Base-by-base conservation (phyloP, 1,140 invertebrate species). In the Philaenus spumarius region DNA sequence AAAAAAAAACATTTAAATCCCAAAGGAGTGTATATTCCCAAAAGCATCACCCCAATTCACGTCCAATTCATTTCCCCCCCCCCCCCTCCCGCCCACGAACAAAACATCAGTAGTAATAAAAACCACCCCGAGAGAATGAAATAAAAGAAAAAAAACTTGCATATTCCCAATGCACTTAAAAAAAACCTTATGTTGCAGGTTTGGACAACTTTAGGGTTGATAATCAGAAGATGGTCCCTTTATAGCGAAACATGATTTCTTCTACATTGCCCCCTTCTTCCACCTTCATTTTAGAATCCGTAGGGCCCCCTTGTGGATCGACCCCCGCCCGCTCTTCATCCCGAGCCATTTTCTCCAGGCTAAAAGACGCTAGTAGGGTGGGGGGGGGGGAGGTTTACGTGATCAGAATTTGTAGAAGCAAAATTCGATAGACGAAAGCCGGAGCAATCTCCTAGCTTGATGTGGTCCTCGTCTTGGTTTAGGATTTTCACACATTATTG, bases 211-310 rank as follows among this genome's bases (percentile, higher is more conserved):
- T 53, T 30, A 39, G 50, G 48, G 34, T 35, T 15, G 30, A 23
- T 47, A 53, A 53, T 53, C 50, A 53, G 50, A 14, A 23, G 20
- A 23, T 19, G 17, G 35, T n/a, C 15, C 22, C 26, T 12, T 30
- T 51, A 12, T 22, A 47, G 23, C 30, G 50, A 53, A 53, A 53
- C 50, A 53, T 53, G 50, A 53, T 53, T 53, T 53, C 50, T 53
- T 53, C 50, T 20, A 15, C 50, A 20, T 20, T 15, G 30, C 50
- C 50, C 14, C 23, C 48, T 15, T 19, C 50, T 15, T 19, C 50
- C 3, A 30, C 23, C 50, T 14, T 19, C 14, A 3, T 11, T 17
- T 19, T 22, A 17, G 45, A 14, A 20, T 14, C 20, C 45, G 17
- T 23, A 23, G 15, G 45, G n/a, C 26, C 26, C 26, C 26, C 26